phyloP scores from a whole-genome alignment of 1,140 invertebrate species.

The Homalodisca vitripennis region DNA sequence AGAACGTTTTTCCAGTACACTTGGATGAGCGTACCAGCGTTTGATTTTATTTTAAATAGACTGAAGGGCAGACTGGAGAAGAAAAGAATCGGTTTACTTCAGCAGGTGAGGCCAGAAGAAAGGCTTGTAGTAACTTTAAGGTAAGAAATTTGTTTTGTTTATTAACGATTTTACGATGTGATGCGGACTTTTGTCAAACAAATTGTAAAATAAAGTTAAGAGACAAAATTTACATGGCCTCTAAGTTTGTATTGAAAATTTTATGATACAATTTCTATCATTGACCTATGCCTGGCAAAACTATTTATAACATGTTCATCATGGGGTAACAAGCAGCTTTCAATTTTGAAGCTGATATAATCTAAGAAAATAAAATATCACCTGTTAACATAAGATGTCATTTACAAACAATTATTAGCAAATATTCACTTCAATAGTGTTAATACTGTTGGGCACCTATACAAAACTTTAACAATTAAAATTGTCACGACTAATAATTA shows the following conservation, averaged over 20 bases:
- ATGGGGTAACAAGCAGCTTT: not conserved
- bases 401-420: no score
- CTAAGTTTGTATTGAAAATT: not conserved
- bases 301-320: not conserved
- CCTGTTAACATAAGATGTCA: no score
- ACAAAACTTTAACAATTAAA: no score
- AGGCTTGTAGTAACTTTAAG: not conserved
- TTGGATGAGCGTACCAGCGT: not conserved
- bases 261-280: not conserved
- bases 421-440: no score
- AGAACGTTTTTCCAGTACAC: not conserved
- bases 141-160: not conserved
- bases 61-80: not conserved
- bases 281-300: not conserved
- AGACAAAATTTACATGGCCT: not conserved
- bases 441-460: no score
- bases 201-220: not conserved
- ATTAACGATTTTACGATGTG: not conserved
- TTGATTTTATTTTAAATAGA: conserved; percentile 1
- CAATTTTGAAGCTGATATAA: no score
- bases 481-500: no score
- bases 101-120: conserved; percentile 1
- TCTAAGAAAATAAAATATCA: no score
- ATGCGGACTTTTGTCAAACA: not conserved
- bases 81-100: not conserved